Base-by-base conservation (phyloP, 2,888 invertebrate genomes). In the Ischnura elegans region DNA sequence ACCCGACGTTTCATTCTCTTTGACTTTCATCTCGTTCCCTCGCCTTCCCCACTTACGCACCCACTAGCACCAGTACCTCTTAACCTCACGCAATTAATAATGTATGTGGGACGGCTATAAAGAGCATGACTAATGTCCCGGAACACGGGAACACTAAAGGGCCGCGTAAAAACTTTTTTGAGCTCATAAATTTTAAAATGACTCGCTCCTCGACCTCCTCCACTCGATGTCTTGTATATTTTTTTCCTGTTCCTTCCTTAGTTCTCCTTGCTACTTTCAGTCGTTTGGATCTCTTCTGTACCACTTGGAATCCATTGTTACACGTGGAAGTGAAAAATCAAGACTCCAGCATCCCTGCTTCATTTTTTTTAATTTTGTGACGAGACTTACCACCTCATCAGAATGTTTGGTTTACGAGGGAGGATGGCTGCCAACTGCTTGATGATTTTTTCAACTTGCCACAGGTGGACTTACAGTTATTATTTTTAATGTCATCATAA, bases 71-170 rank as follows among this genome's bases (percentile, higher is more conserved):
- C 36, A 76, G 36, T 76, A 76, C 76, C 76, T 76, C 76, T 76
- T 76, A 76, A 76, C 76, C 76, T 76, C 76, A 76, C 76, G 36
- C 76, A 76, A 76, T 76, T 76, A 76, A 76, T 76, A 76, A 76
- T 76, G 76, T 36, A 76, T 76, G 76, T 13, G 36, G 76, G 76
- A 25, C 76, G 76, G 76, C 76, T 76, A 76, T 76, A 76, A 76
- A 76, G 76, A 76, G 76, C 76, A 76, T 76, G 76, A 10, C 76
- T 76, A 76, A 76, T 76, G 76, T 76, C 61, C n/a, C n/a, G 76
- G 76, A 76, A 76, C 76, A 76, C 76, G 76, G n/a, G 4, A 76
- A 76, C 29, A 36, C 76, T 76, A 76, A 76, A 76, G 76, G 76
- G 36, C 25, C 76, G 36, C 76, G 36, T 76, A 76, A 76, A 76